Evolutionary conservation across 2,113 vertebrate species (phyloP), one percentile per base, ranked within the genome.

Genomic region (Cyanistes caeruleus): DNA sequence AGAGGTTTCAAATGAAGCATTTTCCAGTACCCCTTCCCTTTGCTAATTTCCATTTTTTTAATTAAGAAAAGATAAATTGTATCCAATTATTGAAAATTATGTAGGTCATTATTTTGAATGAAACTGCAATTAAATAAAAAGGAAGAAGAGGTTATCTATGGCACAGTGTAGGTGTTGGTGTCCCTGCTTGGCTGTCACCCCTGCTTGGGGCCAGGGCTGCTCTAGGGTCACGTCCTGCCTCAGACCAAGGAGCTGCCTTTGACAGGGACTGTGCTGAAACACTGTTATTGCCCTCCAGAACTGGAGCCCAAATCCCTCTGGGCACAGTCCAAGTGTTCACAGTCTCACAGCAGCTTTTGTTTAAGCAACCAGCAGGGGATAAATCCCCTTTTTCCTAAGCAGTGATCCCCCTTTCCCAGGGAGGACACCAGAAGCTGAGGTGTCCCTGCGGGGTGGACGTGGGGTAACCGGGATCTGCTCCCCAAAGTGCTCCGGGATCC

Each of bases 1-100:
- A 91, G 75, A 70, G 37, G 20, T 93, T 94, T 94, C 55, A 83
- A 73, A 91, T 56, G 65, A 93, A 96, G 49, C 69, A 75, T 97
- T 94, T 94, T 77, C 69, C 62, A 76, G 37, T 91, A 64, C 74
- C 75, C 48, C 72, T 63, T 93, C 83, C 94, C 79, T 75, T 90
- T 91, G 59, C 93, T 95, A 95, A 97, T 97, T 96, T 95, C 62
- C 87, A 17, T 82, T 91, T 92, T 93, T 96, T 96, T 93, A 82
- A 96, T 97, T 94, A 97, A 95, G 84, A 96, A 96, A 93, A 96
- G 96, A 97, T 89, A 95, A 95, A 97, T 95, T 95, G 73, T 84
- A 89, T 87, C 76, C 89, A 97, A 91, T 96, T 96, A 95, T 74
- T 92, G 76, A 94, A 97, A 97, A 96, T 96, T 95, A 97, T 96